phyloP scores from a whole-genome alignment of 2,113 vertebrate genomes.

The Origma solitaria region DNA sequence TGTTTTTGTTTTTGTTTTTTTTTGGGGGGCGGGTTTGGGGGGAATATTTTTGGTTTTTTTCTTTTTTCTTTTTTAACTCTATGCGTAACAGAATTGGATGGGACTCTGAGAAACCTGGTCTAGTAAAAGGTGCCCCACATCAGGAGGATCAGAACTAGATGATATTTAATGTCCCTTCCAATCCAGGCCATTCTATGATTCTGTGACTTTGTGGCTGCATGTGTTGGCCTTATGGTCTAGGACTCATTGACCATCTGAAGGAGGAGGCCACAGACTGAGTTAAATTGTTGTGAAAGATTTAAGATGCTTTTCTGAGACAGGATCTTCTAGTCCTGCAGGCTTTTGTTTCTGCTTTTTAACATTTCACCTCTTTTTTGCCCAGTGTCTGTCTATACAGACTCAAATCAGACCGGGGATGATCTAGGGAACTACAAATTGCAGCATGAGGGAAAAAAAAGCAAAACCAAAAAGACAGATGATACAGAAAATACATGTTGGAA shows the following conservation, averaged over 20 bases:
- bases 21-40: too few relatives aligned
- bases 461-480: neutral
- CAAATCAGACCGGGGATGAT: neutral
- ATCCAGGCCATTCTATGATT: neutral
- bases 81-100: neutral
- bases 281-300: neutral
- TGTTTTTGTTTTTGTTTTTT: too few relatives aligned
- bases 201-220: neutral
- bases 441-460: neutral
- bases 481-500: neutral
- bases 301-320: neutral
- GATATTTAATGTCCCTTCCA: neutral
- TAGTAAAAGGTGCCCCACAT: neutral
- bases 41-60: neutral
- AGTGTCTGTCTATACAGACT: neutral
- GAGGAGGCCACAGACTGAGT: neutral
- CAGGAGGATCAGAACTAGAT: neutral
- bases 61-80: accelerated
- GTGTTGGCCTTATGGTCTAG: neutral
- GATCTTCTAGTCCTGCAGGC: neutral
- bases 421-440: neutral
- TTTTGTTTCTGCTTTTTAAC: neutral
- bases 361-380: neutral
- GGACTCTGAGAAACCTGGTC: neutral
- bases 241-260: neutral